phyloP scores from a whole-genome alignment of 2,797 vertebrate species.

The Schizopygopsis malacanthus region DNA sequence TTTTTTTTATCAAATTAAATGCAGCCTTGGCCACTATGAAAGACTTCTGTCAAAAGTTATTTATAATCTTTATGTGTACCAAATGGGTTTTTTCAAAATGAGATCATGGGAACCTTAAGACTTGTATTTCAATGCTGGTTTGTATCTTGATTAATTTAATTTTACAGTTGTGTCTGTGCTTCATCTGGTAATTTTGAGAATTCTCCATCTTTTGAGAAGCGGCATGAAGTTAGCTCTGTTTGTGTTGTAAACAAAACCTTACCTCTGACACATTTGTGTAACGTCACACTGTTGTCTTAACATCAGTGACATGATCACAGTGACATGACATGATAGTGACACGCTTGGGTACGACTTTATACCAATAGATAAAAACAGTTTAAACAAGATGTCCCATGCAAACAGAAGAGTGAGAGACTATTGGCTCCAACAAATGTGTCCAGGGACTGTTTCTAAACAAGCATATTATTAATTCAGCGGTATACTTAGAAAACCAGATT shows the following conservation, averaged over 20 bases:
- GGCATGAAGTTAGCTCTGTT: background rate
- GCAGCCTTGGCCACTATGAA: background rate
- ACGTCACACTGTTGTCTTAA: background rate
- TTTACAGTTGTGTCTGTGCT: background rate
- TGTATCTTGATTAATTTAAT: background rate
- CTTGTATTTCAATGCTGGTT: background rate
- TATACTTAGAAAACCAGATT: background rate
- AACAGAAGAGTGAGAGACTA: background rate
- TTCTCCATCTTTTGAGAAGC: background rate
- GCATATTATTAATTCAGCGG: background rate
- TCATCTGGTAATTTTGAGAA: background rate
- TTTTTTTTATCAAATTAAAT: background rate
- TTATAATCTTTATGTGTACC: background rate
- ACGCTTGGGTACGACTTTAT: background rate
- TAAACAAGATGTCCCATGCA: conserved; percentile 21
- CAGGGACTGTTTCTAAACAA: conserved; percentile 5
- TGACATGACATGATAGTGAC: background rate
- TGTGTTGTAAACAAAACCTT: background rate
- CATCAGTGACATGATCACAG: background rate
- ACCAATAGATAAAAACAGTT: background rate
- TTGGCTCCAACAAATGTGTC: background rate
- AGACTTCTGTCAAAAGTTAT: background rate
- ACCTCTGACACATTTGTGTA: background rate
- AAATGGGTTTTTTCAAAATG: background rate
- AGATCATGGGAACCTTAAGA: background rate